phyloP scores from a whole-genome alignment of 1,140 invertebrate species.

The Bombus turneri region DNA sequence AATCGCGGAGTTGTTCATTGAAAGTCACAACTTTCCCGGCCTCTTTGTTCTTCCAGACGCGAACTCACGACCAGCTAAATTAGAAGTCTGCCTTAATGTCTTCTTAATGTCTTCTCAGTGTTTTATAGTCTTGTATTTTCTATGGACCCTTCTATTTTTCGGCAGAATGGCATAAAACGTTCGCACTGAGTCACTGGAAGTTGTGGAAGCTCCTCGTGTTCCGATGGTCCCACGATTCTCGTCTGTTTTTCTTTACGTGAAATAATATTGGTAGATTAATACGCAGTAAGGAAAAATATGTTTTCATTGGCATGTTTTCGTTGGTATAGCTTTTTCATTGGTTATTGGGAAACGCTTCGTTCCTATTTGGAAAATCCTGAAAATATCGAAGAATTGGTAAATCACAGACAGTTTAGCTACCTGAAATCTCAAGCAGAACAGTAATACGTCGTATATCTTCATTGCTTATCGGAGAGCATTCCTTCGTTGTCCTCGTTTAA shows the following conservation, averaged over 20 bases:
- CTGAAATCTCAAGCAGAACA: no score
- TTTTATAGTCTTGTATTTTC: neutral
- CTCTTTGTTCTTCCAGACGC: neutral
- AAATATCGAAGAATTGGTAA: no score
- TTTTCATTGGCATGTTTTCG: no score
- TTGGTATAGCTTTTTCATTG: no score
- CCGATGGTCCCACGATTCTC: neutral
- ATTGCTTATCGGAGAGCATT: neutral
- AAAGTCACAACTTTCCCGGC: neutral
- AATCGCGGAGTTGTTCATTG: neutral
- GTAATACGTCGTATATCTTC: neutral
- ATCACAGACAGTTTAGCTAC: no score
- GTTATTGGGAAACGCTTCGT: no score
- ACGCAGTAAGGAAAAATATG: no score
- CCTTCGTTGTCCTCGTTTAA: neutral
- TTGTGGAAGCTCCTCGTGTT: neutral
- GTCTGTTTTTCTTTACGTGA: neutral
- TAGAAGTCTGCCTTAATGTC: constrained; percentile 16
- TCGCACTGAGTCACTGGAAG: no score
- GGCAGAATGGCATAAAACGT: neutral
- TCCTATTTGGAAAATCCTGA: no score
- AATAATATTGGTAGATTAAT: neutral
- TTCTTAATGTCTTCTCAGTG: constrained; percentile 21
- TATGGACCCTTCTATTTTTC: neutral
- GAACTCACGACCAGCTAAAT: neutral